Evolutionary conservation across 2,888 invertebrate species (phyloP).

Genomic region (Hedychridium roseum): DNA sequence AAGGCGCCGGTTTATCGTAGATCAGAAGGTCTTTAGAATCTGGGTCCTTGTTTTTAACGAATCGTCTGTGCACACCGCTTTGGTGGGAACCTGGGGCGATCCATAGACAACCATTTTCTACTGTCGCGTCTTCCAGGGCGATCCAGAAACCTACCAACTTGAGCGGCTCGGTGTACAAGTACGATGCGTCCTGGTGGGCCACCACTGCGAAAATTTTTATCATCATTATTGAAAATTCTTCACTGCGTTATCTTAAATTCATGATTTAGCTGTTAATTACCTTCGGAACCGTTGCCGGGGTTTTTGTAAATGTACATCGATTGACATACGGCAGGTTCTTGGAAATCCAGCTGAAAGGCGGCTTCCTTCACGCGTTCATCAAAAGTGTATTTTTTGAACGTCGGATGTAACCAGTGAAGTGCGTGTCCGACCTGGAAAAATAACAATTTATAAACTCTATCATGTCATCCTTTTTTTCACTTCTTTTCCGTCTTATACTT

Average conservation of each 20-base stretch:
- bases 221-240: constrained; percentile 2
- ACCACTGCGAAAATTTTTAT: constrained; percentile 67
- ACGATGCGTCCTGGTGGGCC: constrained; percentile 89
- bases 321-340: constrained; percentile 87
- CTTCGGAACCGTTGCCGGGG: constrained; percentile 88
- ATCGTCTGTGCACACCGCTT: constrained; percentile 78
- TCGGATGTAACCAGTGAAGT: constrained; percentile 81
- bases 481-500: neutral
- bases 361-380: constrained; percentile 82
- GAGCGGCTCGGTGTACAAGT: constrained; percentile 84
- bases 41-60: constrained; percentile 75
- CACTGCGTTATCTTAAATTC: constrained; percentile 13
- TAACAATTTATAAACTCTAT: too few species aligned
- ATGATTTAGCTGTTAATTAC: too few species aligned
- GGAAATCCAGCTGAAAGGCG: constrained; percentile 76
- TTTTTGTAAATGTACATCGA: constrained; percentile 99
- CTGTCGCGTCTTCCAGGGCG: constrained; percentile 90
- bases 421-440: constrained; percentile 84
- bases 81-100: constrained; percentile 92
- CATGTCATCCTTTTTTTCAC: too few species aligned
- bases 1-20: constrained; percentile 75
- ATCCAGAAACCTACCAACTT: constrained; percentile 93
- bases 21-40: constrained; percentile 69
- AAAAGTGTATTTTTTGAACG: constrained; percentile 85
- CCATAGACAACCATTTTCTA: constrained; percentile 95